Evolutionary conservation across 2,888 invertebrate genomes (phyloP), one percentile per base, ranked within the genome.

Genomic region (Meiosimyza platycephala): DNA sequence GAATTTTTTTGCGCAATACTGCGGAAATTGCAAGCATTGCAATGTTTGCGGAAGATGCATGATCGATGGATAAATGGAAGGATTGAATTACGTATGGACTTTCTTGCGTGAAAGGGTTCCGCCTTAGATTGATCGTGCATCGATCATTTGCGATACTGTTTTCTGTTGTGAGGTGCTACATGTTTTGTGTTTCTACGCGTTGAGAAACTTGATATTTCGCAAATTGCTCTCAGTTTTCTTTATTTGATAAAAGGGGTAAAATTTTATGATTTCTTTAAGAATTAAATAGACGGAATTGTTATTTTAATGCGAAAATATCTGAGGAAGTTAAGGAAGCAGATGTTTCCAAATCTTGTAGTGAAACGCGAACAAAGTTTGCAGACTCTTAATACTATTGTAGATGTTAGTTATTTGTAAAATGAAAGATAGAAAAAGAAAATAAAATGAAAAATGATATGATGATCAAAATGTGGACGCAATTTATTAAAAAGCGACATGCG

Each of bases 31-130:
- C 64, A 64, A 64, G 64, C 18, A 18, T 57, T 68, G 64, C 72
- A 77, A 76, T 79, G 76, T 79, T 77, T 78, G 76, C 78, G 77
- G 77, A 78, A 78, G 60, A 67, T 60, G 66, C 62, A 70, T 48
- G 47, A 79, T 78, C 75, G 78, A 78, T 78, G 72, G 76, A 78
- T 76, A 78, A 77, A 78, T 80, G 72, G 76, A 78, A 77, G 78
- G 78, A 78, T 80, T 78, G 78, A 78, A 75, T 79, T 76, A 74
- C 78, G 50, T 51, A 71, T 16, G 15, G 50, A 16, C 68, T 66
- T 72, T 72, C 64, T 55, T 62, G 65, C 70, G 79, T 74, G 78
- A 78, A 79, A 79, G 79, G 77, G 79, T 80, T 78, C 75, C 76
- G 74, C 76, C 76, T 76, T 67, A 64, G 50, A 59, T 57, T 18